Evolutionary conservation across 2,888 invertebrate species (phyloP).

Genomic region (Eupithecia subumbrata): DNA sequence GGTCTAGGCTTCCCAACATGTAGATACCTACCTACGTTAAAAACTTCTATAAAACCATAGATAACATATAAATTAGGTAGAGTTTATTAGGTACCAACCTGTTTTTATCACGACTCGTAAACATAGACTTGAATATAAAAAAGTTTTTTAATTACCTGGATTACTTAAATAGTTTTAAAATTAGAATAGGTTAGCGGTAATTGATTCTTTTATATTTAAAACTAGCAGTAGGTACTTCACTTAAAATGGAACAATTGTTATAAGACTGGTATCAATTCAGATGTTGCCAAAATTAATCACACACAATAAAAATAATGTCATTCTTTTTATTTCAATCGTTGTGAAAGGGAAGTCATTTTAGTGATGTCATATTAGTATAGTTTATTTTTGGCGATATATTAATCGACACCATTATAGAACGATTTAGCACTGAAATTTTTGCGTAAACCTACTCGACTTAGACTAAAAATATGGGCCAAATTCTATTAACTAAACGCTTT

Average conservation of each 20-base stretch:
- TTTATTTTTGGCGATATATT: no score
- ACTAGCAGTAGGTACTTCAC: background rate
- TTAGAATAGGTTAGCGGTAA: background rate
- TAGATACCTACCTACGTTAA: background rate
- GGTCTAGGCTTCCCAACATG: background rate
- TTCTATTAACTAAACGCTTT: no score
- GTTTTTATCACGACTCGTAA: slow-evolving; percentile 1
- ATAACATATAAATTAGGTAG: background rate
- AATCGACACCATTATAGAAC: background rate
- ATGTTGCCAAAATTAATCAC: no score
- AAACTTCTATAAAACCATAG: background rate
- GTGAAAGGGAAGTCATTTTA: no score
- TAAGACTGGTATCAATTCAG: no score
- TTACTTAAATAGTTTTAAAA: background rate
- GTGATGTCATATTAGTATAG: no score
- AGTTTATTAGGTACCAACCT: background rate
- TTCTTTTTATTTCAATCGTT: no score
- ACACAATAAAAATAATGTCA: no score
- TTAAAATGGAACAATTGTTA: background rate
- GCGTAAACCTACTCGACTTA: no score
- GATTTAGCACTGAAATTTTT: background rate
- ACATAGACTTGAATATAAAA: background rate
- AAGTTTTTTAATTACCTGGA: background rate
- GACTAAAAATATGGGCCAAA: no score
- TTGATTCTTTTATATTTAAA: background rate